Evolutionary conservation across 2,113 vertebrate species (phyloP), one percentile per base, ranked within the genome.

Genomic region (Cebidichthys violaceus): DNA sequence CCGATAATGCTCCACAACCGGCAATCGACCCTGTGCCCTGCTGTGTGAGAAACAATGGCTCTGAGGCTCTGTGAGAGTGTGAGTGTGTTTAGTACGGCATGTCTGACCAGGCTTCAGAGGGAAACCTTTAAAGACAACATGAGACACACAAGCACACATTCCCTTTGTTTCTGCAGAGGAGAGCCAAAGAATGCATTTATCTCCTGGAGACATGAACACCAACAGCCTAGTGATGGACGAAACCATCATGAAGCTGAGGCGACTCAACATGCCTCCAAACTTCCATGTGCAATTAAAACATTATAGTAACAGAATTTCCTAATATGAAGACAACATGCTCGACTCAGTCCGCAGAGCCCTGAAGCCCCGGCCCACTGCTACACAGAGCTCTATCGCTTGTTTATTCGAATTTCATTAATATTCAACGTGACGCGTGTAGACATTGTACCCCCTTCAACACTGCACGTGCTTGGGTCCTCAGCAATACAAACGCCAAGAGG

Each of bases 1-100:
- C 94, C 93, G 86, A 96, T 95, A 96, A 94, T 94, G 89, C 94
- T 89, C 93, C 94, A 92, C 93, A 94, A 96, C 96, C 96, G 95
- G 94, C 95, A 95, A 95, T 94, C 91, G 41, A 88, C 84, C 82
- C 75, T 81, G 74, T 76, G 90, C 75, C 88, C 88, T 60, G 88
- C 92, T 86, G 86, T 90, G 89, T 89, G 88, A 91, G 88, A 90
- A 90, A 90, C 82, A 91, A 89, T 82, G 84, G 81, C 72, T 78
- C 37, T 65, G 67, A 82, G 69, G 62, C 33, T 47, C 22, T 62
- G 33, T 15, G 55, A 67, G 59, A 54, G 50, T 57, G 54, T 66
- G 54, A 70, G 59, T 52, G 74, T 70, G 59, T 86, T 62, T 68
- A 62, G 71, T 43, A 70, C 13, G 66, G 69, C 70, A 65, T 83